Base-by-base conservation (phyloP, 2,113 vertebrate genomes). In the Gobius niger region DNA sequence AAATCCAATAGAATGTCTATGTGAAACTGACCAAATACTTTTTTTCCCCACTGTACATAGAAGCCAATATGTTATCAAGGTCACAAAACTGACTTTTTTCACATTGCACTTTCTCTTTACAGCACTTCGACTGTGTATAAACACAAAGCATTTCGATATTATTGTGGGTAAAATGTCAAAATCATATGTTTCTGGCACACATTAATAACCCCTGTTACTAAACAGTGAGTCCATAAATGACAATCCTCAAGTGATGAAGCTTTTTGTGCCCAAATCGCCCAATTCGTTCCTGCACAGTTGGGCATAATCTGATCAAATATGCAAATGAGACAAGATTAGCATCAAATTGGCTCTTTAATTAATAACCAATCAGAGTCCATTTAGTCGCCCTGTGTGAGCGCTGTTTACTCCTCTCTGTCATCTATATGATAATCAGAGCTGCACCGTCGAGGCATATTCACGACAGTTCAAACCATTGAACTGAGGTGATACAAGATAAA, bases 321-420 rank as follows among this genome's bases (percentile, higher is more conserved):
- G 77, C 69, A 81, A 67, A 83, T 63, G 70, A 24, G 6, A 53
- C 19, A 16, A 53, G 51, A 53, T 53, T 19, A 53, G 51, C 1
- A n/a, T 60, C 75, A 83, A 86, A 86, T 82, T 86, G 76, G 72
- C 34, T 5, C 13, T 47, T 42, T 85, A 83, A 87, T 85, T 85
- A 89, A 89, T 85, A 85, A 84, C 82, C 80, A 84, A 85, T 89
- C 83, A 84, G 18, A 56, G 75, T 64, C 63, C 42, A 82, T 84
- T 84, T 61, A 78, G 67, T 73, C 50, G 14, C 69, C 64, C 77
- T 15, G 14, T 82, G 78, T 47, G 71, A 83, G 3, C 67, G 13
- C 76, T 34, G 82, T 79, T 80, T 78, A 72, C 63, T 74, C 75
- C 2, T 6, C 65, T 47, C 72, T 75, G 80, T 82, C 83, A 70